Evolutionary conservation across 1,140 invertebrate genomes (phyloP), one percentile per base, ranked within the genome.

Genomic region (Nasonia vitripennis): DNA sequence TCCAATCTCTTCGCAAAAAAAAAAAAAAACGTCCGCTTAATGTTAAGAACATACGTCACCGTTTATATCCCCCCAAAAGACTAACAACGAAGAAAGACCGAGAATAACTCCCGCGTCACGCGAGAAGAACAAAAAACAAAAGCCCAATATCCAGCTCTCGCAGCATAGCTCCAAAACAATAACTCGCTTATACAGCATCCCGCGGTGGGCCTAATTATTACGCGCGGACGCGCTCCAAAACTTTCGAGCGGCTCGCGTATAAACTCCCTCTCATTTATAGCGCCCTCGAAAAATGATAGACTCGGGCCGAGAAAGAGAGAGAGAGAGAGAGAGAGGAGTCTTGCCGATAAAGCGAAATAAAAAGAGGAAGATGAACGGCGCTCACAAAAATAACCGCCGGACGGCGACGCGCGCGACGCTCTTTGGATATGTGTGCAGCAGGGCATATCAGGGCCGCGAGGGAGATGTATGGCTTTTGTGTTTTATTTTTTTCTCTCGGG

Each of bases 321-420:
- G 88, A n/a, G 51, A 78, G 78, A 10, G 0, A 27, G 27, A 27
- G 27, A 27, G 27, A 87, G 87, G 11, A 90, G 51, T 87, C 70
- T 90, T 88, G 70, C 78, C 77, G 23, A 88, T 86, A 79, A 73
- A 12, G 70, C 34, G 31, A 34, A 89, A 86, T 80, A 87, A 88
- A 75, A 88, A 89, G 34, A 87, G 87, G 71, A 14, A 34, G 45
- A 70, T 12, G n/a, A 86, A 80, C 5, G 80, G 88, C 70, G 34
- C 31, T 5, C n/a, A 45, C 81, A 14, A 67, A 70, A 71, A 78
- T 41, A 70, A 37, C 27, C 77, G 55, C 48, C 55, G 55, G n/a
- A n/a, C n/a, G n/a, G n/a, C n/a, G n/a, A n/a, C n/a, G n/a, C 20
- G 55, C 55, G 20, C 51, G 1, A 20, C 51, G 12, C 51, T 27